Conservation (phyloP, 2,113 vertebrate genomes). For the Solenodon paradoxus region DNA sequence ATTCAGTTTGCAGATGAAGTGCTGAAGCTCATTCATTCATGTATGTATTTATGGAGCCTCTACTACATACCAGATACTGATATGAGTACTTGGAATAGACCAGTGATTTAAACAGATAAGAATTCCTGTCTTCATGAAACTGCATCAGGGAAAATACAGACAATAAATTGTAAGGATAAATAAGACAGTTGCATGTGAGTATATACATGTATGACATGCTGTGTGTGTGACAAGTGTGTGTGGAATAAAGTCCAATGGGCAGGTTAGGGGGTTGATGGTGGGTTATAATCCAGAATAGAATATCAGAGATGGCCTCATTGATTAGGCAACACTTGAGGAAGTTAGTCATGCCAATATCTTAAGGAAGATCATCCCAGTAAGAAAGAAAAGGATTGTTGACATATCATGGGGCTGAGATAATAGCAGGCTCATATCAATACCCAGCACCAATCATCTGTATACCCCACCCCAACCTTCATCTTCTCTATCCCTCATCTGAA, state of each 20-base stretch:
- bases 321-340: background rate
- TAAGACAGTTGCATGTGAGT: background rate
- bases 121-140: background rate
- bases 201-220: background rate
- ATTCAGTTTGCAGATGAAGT: background rate
- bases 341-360: background rate
- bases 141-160: background rate
- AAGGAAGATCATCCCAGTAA: background rate
- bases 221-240: background rate
- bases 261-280: background rate
- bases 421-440: background rate
- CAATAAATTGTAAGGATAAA: background rate
- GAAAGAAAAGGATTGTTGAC: background rate
- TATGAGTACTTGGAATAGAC: background rate
- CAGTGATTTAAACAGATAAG: background rate
- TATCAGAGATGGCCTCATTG: too few relatives aligned
- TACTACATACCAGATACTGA: background rate
- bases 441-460: background rate
- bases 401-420: background rate
- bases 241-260: background rate
- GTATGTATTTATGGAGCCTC: background rate
- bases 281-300: background rate
- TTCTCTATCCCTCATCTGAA: background rate
- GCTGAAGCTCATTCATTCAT: background rate
- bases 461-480: background rate